Evolutionary conservation across 2,797 vertebrate species (phyloP), one percentile per base, ranked within the genome.

Genomic region (Bucorvus abyssinicus): DNA sequence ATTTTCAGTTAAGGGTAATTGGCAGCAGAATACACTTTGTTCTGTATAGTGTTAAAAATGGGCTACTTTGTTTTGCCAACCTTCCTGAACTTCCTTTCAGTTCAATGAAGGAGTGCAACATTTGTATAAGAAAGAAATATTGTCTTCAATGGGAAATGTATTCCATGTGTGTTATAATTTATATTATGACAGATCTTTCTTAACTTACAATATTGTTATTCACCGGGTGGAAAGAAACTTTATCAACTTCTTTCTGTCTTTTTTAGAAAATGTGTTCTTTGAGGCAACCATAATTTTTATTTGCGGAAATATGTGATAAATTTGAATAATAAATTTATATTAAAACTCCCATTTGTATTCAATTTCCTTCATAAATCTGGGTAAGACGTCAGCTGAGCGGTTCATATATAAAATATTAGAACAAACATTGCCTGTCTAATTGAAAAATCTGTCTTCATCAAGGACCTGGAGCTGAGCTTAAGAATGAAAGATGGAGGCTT

Each of bases 111-210:
- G 97, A 98, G 95, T 82, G 95, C 97, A 97, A 98, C 97, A 97
- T 98, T 98, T 98, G 97, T 98, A 94, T 97, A 97, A 98, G 98
- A 98, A 98, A 98, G 98, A 98, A 98, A 98, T 98, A 98, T 95
- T 98, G 97, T 98, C 97, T 97, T 98, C 97, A 69, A 78, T 98
- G 96, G 97, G 96, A 98, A 98, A 98, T 98, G 95, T 97, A 97
- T 98, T 98, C 98, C 98, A 98, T 98, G 98, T 98, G 98, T 98
- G 97, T 97, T 93, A 96, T 98, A 98, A 98, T 98, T 98, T 97
- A 98, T 96, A 97, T 96, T 95, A 96, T 95, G 97, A 97, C 97
- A 97, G 96, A 97, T 96, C 96, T 98, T 98, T 98, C 96, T 97
- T 96, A 97, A 89, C 65, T 38, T 96, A 95, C 97, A 98, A 96